Base-by-base conservation (phyloP, 2,888 invertebrate species). In the Synergus gifuensis region DNA sequence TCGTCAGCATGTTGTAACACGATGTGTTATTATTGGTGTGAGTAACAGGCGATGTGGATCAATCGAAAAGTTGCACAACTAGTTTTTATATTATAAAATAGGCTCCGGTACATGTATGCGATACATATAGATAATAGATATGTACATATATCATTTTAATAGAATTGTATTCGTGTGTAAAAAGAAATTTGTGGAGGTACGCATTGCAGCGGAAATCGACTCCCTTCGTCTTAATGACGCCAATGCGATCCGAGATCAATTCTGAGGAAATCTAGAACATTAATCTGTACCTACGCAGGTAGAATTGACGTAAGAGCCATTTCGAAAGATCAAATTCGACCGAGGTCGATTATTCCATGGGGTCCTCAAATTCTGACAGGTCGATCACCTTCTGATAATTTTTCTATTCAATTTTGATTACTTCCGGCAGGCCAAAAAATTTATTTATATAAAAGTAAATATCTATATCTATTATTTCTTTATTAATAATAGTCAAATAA, bases 231-330 rank as follows among this genome's bases (percentile, higher is more conserved):
- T 69, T 69, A 79, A 77, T 69, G 79, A 79, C 67, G 79, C 77
- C 67, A 83, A 79, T 83, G 78, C 77, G 79, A 84, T 84, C 82
- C 83, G 77, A 79, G 79, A 85, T 83, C 84, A 83, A 80, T 83
- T 82, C 22, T 22, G 66, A 82, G 83, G 84, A 87, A 86, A 87
- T 87, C 87, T 83, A 79, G 83, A 82, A 82, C 86, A 87, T 87
- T 85, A 86, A 86, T 87, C 85, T 79, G 42, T 58, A 40, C 76
- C 76, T 79, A 76, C 79, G 79, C 79, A 79, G 79, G 62, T 54
- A 73, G 46, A 28, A 54, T 36, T 54, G 69, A 73, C 54, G 69
- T 46, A 73, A 73, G 49, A 73, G 16, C 49, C 49, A 73, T 73
- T 73, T 73, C 54, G 46, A 73, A 60, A 76, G 18, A 44, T 76